Base-by-base conservation (phyloP, 2,113 vertebrate species). In the Pterocles burchelli region DNA sequence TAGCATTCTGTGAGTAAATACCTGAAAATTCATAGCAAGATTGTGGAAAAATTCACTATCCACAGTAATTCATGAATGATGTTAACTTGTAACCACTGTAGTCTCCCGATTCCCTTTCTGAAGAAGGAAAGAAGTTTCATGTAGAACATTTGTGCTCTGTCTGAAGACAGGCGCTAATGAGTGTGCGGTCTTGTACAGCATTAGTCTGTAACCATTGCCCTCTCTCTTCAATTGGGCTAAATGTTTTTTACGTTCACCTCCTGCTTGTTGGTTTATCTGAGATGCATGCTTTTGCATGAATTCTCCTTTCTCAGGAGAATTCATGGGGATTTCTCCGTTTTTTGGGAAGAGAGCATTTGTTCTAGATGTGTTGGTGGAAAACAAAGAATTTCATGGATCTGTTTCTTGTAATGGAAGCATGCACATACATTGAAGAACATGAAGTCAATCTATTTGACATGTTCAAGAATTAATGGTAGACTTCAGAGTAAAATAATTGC, bases 401-500 rank as follows among this genome's bases (percentile, higher is more conserved):
- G 13, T 93, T 85, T 84, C 45, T 43, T 0, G 0, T 68, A 34
- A 17, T 20, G 21, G 74, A 58, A 73, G 11, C 16, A 13, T 3
- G 13, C 25, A 14, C 5, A 1, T n/a, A 5, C 1, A 0, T 12
- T 46, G 28, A 66, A 77, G 38, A 55, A 61, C 3, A 1, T 72
- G 29, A 55, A 34, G 24, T 75, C 48, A 13, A 0, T 48, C 12
- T 57, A 3, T 86, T 41, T 74, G 52, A 19, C 26, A 9, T 29
- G 9, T 49, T 82, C 26, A 38, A 82, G 45, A 85, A 85, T 26
- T 62, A 68, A 21, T n/a, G 20, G 51, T 45, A 55, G 59, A 28
- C 34, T 86, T 92, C 11, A 28, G 41, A 70, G 21, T 38, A 31
- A 49, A 46, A 33, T 33, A 70, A 5, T 48, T 83, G 46, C 36